phyloP scores from a whole-genome alignment of 37 sponge, comb jelly and placozoan genomes.

The Crambe crambe region DNA sequence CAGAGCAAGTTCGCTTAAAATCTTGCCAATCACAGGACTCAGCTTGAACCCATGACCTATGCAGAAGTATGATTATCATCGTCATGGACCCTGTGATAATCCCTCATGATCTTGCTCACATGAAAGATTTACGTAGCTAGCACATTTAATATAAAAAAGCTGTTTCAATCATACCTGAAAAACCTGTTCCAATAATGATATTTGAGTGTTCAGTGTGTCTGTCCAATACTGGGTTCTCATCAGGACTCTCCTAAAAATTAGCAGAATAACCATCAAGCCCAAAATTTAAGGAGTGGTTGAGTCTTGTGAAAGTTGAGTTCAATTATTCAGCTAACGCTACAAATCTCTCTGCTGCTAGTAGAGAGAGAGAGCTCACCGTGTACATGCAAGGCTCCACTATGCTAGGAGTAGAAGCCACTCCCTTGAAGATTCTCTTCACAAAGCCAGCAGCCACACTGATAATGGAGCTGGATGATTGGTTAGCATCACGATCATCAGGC shows the following conservation, averaged over 20 bases:
- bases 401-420: slow-evolving; percentile 34
- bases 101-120: no score
- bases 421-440: slow-evolving; percentile 18
- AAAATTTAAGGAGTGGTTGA: no score
- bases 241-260: slow-evolving; percentile 42
- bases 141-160: no score
- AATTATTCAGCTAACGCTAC: no score
- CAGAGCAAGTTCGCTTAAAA: slow-evolving; percentile 64
- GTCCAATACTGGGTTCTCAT: slow-evolving; percentile 58
- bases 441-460: not conserved
- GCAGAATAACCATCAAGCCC: not conserved
- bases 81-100: no score
- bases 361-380: slow-evolving; percentile 66
- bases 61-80: not conserved
- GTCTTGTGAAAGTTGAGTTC: no score
- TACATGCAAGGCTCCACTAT: slow-evolving; percentile 70
- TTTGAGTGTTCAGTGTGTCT: slow-evolving; percentile 60
- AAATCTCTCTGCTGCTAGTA: no score
- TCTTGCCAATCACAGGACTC: slow-evolving; percentile 75
- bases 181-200: slow-evolving; percentile 79
- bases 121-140: no score
- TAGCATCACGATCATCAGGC: slow-evolving; percentile 50
- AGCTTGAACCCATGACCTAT: slow-evolving; percentile 86
- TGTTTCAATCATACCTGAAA: slow-evolving; percentile 82
- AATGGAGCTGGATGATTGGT: not conserved